phyloP scores from a whole-genome alignment of 2,888 invertebrate genomes.

The Argyra leucocephala region DNA sequence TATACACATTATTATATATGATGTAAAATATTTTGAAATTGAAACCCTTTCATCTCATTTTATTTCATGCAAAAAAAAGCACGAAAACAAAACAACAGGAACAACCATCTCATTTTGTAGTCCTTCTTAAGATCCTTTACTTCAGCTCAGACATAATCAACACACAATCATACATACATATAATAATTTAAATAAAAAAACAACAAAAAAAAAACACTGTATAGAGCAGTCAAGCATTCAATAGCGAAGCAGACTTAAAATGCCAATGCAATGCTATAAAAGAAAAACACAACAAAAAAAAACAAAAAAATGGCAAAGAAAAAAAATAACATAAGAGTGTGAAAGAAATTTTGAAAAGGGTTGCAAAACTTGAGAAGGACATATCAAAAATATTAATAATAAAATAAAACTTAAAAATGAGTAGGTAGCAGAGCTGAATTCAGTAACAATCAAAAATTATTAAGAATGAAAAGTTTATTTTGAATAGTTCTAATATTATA shows the following conservation, averaged over 20 bases:
- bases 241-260: background rate
- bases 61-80: background rate
- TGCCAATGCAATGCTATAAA: background rate
- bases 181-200: background rate
- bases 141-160: background rate
- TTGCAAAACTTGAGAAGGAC: background rate
- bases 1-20: too few relatives aligned
- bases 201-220: background rate
- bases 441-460: too few relatives aligned
- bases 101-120: background rate
- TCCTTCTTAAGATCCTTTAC: background rate
- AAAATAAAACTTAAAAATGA: too few relatives aligned
- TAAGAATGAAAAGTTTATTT: too few relatives aligned
- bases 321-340: background rate
- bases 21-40: background rate
- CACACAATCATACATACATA: background rate
- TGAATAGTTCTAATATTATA: too few relatives aligned
- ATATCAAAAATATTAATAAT: too few relatives aligned
- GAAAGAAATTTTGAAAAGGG: background rate
- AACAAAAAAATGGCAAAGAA: too few relatives aligned
- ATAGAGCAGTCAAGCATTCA: conserved; percentile 2
- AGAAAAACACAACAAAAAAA: background rate
- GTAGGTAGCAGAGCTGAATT: too few relatives aligned
- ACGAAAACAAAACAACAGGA: background rate
- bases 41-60: conserved; percentile 1